phyloP scores from a whole-genome alignment of 1,140 invertebrate species.

The Heterodera schachtii region DNA sequence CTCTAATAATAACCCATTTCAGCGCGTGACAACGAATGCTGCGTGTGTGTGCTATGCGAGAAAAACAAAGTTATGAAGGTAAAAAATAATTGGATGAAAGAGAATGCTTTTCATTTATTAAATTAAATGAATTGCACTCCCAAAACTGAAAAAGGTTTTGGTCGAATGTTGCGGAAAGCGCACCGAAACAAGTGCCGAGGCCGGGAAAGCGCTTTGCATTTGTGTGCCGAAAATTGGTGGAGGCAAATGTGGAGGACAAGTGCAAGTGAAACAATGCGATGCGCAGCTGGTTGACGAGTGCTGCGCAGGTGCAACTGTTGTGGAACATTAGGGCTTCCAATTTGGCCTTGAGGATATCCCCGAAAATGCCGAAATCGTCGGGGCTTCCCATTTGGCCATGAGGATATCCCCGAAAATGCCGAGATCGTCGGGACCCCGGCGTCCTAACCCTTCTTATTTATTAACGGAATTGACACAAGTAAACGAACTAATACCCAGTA shows the following conservation, averaged over 20 bases:
- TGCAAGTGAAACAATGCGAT: not conserved
- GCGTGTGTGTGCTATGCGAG: not conserved
- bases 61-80: not conserved
- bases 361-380: too few relatives aligned
- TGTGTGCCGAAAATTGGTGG: not conserved
- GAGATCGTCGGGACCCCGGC: too few relatives aligned
- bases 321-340: too few relatives aligned
- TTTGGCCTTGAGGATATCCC: not conserved
- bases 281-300: not conserved
- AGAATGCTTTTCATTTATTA: too few relatives aligned
- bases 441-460: too few relatives aligned
- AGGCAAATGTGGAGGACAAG: not conserved
- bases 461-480: too few relatives aligned
- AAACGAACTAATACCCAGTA: too few relatives aligned
- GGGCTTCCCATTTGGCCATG: not conserved
- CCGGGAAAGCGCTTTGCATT: not conserved
- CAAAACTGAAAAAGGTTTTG: not conserved
- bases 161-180: not conserved
- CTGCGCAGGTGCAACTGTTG: not conserved
- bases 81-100: too few relatives aligned
- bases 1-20: not conserved
- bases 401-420: too few relatives aligned
- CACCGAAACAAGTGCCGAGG: not conserved
- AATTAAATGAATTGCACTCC: too few relatives aligned
- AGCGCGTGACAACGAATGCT: not conserved